A percentile compares a stretch with the other conserved stretches of the same genome.
Evolutionary conservation across 2,888 invertebrate genomes (phyloP).

Genomic region (Barypeithes pellucidus): DNA sequence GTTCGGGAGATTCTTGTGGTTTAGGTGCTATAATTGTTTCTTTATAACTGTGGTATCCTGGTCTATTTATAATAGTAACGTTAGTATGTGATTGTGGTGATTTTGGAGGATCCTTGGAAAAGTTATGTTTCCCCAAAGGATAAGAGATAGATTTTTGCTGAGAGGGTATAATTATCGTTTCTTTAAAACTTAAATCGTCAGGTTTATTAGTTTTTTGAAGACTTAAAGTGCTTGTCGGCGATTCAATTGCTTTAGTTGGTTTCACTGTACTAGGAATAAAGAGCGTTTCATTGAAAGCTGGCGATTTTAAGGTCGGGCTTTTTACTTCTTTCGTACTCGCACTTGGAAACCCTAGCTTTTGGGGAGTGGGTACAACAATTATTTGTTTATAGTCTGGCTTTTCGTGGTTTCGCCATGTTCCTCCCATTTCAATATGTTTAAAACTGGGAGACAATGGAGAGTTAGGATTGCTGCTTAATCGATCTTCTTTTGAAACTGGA

Average conservation of each 20-base stretch:
- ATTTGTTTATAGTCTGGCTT: constrained; percentile 22
- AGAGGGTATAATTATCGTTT: constrained; percentile 21
- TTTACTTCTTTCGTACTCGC: neutral
- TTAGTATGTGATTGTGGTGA: neutral
- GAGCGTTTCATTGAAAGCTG: constrained; percentile 27
- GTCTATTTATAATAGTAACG: neutral
- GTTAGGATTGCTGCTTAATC: neutral
- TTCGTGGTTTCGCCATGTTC: constrained; percentile 4
- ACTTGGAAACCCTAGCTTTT: neutral
- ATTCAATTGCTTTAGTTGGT: neutral
- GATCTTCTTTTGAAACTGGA: constrained; percentile 26
- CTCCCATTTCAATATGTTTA: constrained; percentile 5
- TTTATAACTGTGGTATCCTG: constrained; percentile 11
- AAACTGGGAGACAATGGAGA: constrained; percentile 12
- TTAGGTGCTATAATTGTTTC: constrained; percentile 23
- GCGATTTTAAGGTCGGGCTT: neutral
- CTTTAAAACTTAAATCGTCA: constrained; percentile 9
- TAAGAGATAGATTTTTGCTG: neutral
- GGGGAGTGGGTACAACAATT: constrained; percentile 8
- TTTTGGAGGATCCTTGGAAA: neutral
- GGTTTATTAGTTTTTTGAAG: neutral
- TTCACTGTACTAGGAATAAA: constrained; percentile 25
- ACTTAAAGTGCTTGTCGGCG: neutral
- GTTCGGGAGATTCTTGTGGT: constrained; percentile 21
- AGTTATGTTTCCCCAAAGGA: neutral